phyloP scores from a whole-genome alignment of 1,140 invertebrate species.

The Geopemphigus sp. region DNA sequence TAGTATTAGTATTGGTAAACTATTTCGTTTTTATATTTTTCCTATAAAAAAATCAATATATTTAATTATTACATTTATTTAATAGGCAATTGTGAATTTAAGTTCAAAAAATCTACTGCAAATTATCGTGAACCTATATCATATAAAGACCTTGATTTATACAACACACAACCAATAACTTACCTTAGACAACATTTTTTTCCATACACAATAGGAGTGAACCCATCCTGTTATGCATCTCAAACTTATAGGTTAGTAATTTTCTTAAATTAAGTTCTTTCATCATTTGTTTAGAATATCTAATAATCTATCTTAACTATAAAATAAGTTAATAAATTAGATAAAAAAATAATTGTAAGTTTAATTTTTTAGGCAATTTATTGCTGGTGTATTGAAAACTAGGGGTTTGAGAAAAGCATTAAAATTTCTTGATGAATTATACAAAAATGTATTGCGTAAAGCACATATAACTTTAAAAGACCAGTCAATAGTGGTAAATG shows the following conservation, averaged over 20 bases:
- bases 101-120: slow-evolving; percentile 20
- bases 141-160: slow-evolving; percentile 50
- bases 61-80: background rate
- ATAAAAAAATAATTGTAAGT: background rate
- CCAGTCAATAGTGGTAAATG: slow-evolving; percentile 55
- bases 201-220: slow-evolving; percentile 24
- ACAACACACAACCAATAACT: slow-evolving; percentile 51
- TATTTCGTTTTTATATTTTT: background rate
- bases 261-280: background rate
- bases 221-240: slow-evolving; percentile 29
- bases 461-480: slow-evolving; percentile 68
- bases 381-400: slow-evolving; percentile 82
- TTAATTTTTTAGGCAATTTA: slow-evolving; percentile 66
- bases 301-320: no score
- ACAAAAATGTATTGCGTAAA: slow-evolving; percentile 66
- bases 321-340: no score
- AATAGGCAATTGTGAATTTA: slow-evolving; percentile 29
- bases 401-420: slow-evolving; percentile 77
- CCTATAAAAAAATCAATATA: background rate
- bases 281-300: no score
- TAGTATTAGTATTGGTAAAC: slow-evolving; percentile 21
- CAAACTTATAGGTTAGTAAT: slow-evolving; percentile 37
- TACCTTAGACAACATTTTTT: slow-evolving; percentile 50
- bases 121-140: slow-evolving; percentile 43
- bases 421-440: slow-evolving; percentile 70